Evolutionary conservation across 2,113 vertebrate genomes (phyloP), one percentile per base, ranked within the genome.

Genomic region (Epinephelus fuscoguttatus): DNA sequence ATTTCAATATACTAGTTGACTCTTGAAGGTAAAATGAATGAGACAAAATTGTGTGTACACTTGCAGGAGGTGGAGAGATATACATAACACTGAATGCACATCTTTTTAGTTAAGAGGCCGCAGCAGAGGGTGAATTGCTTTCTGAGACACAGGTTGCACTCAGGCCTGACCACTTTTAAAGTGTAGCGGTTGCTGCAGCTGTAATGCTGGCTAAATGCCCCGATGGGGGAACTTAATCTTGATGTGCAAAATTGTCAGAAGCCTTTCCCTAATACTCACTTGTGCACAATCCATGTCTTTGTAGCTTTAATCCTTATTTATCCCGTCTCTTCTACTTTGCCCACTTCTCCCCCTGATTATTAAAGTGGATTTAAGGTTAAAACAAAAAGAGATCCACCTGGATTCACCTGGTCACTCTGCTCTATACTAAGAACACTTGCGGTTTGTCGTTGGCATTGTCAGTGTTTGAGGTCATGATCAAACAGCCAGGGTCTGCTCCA

Each of bases 231-330:
- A 55, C 63, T 83, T 87, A 40, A 81, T 84, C 77, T 85, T 69
- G 69, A 73, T 80, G 37, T 42, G 52, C 61, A 69, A 57, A 68
- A 63, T 67, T 76, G 84, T 82, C 52, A 69, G 64, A 70, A 69
- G 70, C 27, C 59, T 68, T 78, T 78, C 37, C 30, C 52, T 78
- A 2, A 66, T 70, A 73, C 75, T 45, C 78, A 86, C 60, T 69
- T 70, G 56, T 61, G 71, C 33, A 78, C 64, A 86, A 40, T 86
- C 84, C 75, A 12, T 75, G 78, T 70, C 66, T 82, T 78, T 80
- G 83, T 82, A 45, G 75, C 75, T 49, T 81, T 87, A 87, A 90
- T 89, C 84, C 84, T 53, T 47, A 77, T 85, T 82, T 75, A 82
- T 84, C 78, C 87, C 17, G 53, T 70, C 66, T 80, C 57, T 37